phyloP scores from a whole-genome alignment of 2,113 vertebrate species.

The Verasper variegatus region DNA sequence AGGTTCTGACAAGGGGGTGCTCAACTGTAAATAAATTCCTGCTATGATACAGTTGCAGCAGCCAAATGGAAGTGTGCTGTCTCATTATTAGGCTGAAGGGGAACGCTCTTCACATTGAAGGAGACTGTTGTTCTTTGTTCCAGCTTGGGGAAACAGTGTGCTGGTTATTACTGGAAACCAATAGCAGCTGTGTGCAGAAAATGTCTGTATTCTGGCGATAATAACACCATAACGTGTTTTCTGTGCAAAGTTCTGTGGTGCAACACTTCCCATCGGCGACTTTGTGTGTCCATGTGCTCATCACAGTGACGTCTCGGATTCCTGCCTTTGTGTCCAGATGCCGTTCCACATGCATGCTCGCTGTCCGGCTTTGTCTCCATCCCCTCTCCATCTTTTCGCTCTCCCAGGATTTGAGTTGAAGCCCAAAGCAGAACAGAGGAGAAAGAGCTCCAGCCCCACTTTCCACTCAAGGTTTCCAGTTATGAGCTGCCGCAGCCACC shows the following conservation, averaged over 20 bases:
- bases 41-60: slow-evolving; percentile 47
- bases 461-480: slow-evolving; percentile 49
- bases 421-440: slow-evolving; percentile 25
- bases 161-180: slow-evolving; percentile 60
- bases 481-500: slow-evolving; percentile 9
- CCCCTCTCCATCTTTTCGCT: slow-evolving; percentile 50
- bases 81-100: slow-evolving; percentile 54
- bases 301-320: slow-evolving; percentile 75
- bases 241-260: neutral
- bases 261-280: slow-evolving; percentile 22
- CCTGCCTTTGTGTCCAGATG: slow-evolving; percentile 83
- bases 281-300: slow-evolving; percentile 22
- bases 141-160: slow-evolving; percentile 74
- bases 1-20: slow-evolving; percentile 33
- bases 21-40: slow-evolving; percentile 53
- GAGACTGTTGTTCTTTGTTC: slow-evolving; percentile 80
- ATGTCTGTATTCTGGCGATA: slow-evolving; percentile 29
- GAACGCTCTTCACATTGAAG: slow-evolving; percentile 63
- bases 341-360: slow-evolving; percentile 81
- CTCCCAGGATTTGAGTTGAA: slow-evolving; percentile 45
- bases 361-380: slow-evolving; percentile 50
- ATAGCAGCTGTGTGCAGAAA: slow-evolving; percentile 59
- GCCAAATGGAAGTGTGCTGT: slow-evolving; percentile 57
- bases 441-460: slow-evolving; percentile 32
- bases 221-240: neutral